phyloP scores from a whole-genome alignment of 2,888 invertebrate genomes.

The Leptarthrus brevirostris region DNA sequence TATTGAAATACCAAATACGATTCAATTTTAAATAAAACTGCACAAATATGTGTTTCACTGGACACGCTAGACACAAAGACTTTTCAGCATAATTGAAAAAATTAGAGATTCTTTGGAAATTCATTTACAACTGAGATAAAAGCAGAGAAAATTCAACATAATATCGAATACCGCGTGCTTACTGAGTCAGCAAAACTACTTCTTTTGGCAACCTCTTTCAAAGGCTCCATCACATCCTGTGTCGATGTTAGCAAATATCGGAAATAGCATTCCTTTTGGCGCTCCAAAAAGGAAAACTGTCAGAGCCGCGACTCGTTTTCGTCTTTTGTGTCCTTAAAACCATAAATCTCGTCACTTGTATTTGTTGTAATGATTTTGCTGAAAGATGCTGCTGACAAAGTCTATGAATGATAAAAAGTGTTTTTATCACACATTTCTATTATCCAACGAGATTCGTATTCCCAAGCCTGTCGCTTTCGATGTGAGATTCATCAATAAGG shows the following conservation, averaged over 20 bases:
- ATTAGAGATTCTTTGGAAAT: no score
- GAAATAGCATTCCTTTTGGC: background rate
- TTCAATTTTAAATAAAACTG: no score
- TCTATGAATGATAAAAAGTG: constrained; percentile 17
- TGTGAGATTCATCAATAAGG: constrained; percentile 33
- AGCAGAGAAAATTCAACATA: no score
- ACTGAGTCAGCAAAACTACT: constrained; percentile 19
- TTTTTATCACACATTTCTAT: constrained; percentile 44
- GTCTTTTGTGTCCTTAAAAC: constrained; percentile 1
- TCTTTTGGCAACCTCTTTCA: background rate
- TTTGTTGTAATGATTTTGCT: constrained; percentile 20
- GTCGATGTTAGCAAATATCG: background rate
- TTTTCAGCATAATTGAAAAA: no score
- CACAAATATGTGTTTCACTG: no score
- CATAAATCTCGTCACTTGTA: constrained; percentile 14
- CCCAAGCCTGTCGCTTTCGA: background rate
- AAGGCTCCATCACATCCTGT: background rate
- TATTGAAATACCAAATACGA: no score
- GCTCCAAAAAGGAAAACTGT: background rate
- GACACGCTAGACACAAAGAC: no score
- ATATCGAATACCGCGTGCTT: constrained; percentile 16
- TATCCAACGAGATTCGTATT: background rate
- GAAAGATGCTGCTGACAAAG: background rate
- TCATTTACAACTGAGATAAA: no score
- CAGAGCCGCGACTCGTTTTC: constrained; percentile 3